Evolutionary conservation across 2,113 vertebrate species (phyloP).

Genomic region (Gambusia holbrooki): DNA sequence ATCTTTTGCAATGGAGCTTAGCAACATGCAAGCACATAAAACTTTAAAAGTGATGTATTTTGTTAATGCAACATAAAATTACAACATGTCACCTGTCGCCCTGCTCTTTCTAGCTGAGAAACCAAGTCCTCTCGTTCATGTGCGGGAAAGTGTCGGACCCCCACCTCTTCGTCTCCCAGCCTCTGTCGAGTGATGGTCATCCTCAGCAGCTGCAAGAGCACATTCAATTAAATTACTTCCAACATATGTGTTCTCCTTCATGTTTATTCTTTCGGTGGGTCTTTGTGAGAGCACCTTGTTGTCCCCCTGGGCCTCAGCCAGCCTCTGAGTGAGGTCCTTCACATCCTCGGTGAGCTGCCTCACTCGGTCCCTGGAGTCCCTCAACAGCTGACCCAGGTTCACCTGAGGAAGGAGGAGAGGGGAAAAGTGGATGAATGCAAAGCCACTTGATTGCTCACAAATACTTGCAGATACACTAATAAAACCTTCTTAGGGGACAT

Average conservation of each 20-base stretch:
- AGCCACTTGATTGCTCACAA: neutral
- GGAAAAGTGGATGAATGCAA: neutral
- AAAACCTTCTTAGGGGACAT: neutral
- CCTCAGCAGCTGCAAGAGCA: conserved; percentile 86
- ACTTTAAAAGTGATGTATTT: too few relatives aligned
- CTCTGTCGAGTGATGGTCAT: conserved; percentile 98
- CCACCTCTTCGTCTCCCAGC: conserved; percentile 94
- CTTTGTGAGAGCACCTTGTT: conserved; percentile 87
- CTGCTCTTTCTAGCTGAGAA: conserved; percentile 88
- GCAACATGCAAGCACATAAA: too few relatives aligned
- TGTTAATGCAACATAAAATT: neutral
- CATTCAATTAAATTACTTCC: neutral
- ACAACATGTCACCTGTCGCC: conserved; percentile 84
- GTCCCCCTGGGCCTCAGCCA: conserved; percentile 93
- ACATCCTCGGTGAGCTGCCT: conserved; percentile 90
- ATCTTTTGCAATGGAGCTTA: neutral
- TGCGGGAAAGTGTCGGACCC: conserved; percentile 91
- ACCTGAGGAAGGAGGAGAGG: conserved; percentile 77
- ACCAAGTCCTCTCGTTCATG: conserved; percentile 95
- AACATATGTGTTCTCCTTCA: neutral
- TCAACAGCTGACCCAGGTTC: conserved; percentile 90
- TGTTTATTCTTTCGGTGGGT: neutral
- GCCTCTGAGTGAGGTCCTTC: conserved; percentile 92
- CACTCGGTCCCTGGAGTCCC: conserved; percentile 88
- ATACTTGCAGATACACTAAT: neutral